phyloP scores from a whole-genome alignment of 1,140 invertebrate genomes.

The Psilanteris sp. region DNA sequence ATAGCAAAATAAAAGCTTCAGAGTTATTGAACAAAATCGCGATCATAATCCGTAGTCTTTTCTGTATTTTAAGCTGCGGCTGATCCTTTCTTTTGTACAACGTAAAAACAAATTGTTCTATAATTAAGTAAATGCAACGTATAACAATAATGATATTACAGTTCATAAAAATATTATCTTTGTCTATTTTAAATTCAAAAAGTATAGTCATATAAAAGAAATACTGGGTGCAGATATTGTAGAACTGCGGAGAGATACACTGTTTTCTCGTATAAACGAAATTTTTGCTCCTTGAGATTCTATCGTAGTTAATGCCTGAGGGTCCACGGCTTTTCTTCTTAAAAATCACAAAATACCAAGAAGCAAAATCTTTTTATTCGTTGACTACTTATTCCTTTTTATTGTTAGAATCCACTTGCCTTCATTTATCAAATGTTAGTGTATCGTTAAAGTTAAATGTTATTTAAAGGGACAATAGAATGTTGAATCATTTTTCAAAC shows the following conservation, averaged over 20 bases:
- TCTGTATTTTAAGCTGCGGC: no score
- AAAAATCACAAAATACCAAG: constrained; percentile 40
- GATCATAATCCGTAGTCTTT: no score
- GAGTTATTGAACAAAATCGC: no score
- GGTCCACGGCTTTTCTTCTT: constrained; percentile 22
- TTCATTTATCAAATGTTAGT: constrained; percentile 23
- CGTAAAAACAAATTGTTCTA: no score
- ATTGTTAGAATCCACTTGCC: constrained; percentile 17
- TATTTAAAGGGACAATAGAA: constrained; percentile 23
- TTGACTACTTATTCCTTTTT: constrained; percentile 11
- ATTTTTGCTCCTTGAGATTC: constrained; percentile 42
- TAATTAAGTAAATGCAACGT: no score
- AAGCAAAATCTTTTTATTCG: constrained; percentile 24
- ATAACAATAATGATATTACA: not conserved
- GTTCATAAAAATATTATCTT: not conserved
- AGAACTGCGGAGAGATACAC: constrained; percentile 27
- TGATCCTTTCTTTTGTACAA: no score
- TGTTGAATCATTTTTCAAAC: constrained; percentile 22
- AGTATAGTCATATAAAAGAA: constrained; percentile 14
- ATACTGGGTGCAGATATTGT: constrained; percentile 20
- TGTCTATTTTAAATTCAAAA: constrained; percentile 10
- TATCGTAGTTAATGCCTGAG: constrained; percentile 21
- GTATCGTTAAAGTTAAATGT: constrained; percentile 23
- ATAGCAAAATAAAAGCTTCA: no score
- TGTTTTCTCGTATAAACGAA: constrained; percentile 40